phyloP scores from a whole-genome alignment of 2,888 invertebrate species.

The Morinoia aosen region DNA sequence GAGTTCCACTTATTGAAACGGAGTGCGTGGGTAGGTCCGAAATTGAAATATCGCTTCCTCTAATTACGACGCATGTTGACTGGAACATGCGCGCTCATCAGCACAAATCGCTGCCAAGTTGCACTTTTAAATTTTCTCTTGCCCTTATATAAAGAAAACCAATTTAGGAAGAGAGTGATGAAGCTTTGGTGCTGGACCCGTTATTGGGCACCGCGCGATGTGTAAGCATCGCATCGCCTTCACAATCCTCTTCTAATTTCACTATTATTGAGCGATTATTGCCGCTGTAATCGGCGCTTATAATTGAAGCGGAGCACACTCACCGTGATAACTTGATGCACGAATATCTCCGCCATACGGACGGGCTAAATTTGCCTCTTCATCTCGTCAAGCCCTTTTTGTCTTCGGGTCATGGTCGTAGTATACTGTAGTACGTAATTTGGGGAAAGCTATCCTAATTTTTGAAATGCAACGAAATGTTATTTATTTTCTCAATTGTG shows the following conservation, averaged over 20 bases:
- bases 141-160: conserved; percentile 43
- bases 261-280: background rate
- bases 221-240: background rate
- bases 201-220: background rate
- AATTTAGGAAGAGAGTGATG: conserved; percentile 7
- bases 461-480: background rate
- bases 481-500: background rate
- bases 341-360: background rate
- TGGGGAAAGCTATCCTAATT: background rate
- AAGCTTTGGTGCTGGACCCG: background rate
- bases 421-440: background rate
- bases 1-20: background rate
- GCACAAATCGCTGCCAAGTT: background rate
- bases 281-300: background rate
- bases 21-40: background rate
- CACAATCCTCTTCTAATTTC: background rate
- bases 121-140: conserved; percentile 9
- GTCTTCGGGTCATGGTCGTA: background rate
- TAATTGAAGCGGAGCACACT: background rate
- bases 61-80: conserved; percentile 2
- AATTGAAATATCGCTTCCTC: background rate
- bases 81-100: background rate
- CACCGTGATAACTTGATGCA: background rate
- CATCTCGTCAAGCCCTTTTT: background rate
- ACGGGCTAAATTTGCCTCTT: background rate